phyloP scores from a whole-genome alignment of 2,888 invertebrate genomes.

The Latrodectus hesperus region DNA sequence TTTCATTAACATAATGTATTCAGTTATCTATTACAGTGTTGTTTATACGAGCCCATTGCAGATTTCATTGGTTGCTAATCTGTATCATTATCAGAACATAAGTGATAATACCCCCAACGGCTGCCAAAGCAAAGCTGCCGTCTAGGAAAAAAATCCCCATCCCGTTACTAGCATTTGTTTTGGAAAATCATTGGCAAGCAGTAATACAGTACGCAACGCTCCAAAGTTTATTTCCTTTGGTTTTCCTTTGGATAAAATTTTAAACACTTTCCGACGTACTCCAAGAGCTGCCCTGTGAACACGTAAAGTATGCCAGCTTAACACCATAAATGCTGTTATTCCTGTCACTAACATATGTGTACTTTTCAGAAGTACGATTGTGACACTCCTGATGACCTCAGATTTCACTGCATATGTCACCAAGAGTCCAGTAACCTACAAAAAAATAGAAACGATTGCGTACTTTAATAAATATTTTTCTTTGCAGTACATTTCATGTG shows the following conservation, averaged over 20 bases:
- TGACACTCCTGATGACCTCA: not conserved
- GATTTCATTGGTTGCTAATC: not conserved
- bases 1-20: no score
- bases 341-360: slow-evolving; percentile 17
- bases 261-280: slow-evolving; percentile 22
- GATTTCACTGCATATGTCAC: slow-evolving; percentile 3
- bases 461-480: no score
- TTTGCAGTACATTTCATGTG: no score
- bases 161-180: slow-evolving; percentile 21
- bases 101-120: slow-evolving; percentile 45
- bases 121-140: slow-evolving; percentile 36
- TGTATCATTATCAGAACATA: slow-evolving; percentile 36
- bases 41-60: no score
- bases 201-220: not conserved
- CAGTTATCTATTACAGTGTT: no score
- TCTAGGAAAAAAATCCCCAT: slow-evolving; percentile 41
- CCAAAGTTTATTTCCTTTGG: not conserved
- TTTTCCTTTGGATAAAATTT: slow-evolving; percentile 4
- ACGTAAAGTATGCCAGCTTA: slow-evolving; percentile 19
- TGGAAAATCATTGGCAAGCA: slow-evolving; percentile 31
- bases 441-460: not conserved
- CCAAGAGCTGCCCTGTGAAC: slow-evolving; percentile 17
- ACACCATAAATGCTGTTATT: slow-evolving; percentile 1
- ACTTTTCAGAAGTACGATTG: not conserved
- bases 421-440: slow-evolving; percentile 30